Base-by-base conservation (phyloP, 2,888 invertebrate genomes). In the Tetragonisca angustula region DNA sequence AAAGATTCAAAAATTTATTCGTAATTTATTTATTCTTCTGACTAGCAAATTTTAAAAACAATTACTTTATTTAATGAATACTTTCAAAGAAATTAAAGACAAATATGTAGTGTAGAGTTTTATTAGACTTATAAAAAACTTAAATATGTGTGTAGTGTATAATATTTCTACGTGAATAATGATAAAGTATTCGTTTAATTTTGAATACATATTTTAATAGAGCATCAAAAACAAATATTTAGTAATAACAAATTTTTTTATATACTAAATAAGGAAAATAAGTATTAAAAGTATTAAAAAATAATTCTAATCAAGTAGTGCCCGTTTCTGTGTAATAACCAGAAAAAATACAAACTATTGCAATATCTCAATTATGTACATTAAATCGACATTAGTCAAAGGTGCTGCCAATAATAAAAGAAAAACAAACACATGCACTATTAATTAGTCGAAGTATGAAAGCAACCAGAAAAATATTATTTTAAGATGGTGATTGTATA, bases 391-490 rank as follows among this genome's bases (percentile, higher is more conserved):
- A 36, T 74, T 65, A 59, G 61, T 54, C 24, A 59, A 68, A 71
- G 64, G 71, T 84, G 75, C 84, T 75, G 78, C 68, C 83, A 61
- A 32, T 54, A 65, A 43, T 2, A 71, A 43, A 72, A 9, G n/a
- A 19, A 59, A 27, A 49, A 76, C 15, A 49, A 56, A 75, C 27
- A 43, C n/a, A 43, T 73, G 24, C n/a, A 64, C 6, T 64, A 64
- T 21, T 54, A 56, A 68, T 71, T 65, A 69, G 61, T 73, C 59
- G 64, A 79, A 76, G 56, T 84, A 71, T 76, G 5, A 68, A 69
- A 72, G 61, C 85, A 85, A 85, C 80, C 79, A 84, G 81, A 76
- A 84, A 75, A 81, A 43, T 59, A 71, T 84, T 81, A 81, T 56
- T 78, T 73, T 84, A 78, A 81, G 73, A 72, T 49, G 52, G 70